Evolutionary conservation across 2,888 invertebrate genomes (phyloP).

Genomic region (Autographa pulchrina): DNA sequence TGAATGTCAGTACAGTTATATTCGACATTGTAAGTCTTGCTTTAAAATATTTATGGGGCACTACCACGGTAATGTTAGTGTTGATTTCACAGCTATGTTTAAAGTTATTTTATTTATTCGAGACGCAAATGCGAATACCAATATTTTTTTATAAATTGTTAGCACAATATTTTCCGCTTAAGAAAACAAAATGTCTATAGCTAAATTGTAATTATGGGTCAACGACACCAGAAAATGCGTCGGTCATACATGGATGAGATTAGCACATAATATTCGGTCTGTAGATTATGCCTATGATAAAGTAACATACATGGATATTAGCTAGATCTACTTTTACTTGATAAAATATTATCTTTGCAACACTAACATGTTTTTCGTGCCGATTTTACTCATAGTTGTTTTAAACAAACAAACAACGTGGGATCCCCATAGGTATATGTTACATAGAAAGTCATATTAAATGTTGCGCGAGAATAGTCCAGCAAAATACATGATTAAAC

Average conservation of each 20-base stretch:
- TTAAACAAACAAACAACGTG: background rate
- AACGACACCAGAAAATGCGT: constrained; percentile 3
- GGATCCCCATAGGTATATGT: background rate
- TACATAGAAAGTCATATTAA: background rate
- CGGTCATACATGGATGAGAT: constrained; percentile 9
- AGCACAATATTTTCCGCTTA: background rate
- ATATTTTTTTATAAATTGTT: background rate
- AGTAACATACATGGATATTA: background rate
- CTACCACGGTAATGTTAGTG: background rate
- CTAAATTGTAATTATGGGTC: constrained; percentile 7
- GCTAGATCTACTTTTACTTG: background rate
- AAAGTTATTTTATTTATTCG: background rate
- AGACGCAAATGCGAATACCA: background rate
- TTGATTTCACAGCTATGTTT: background rate
- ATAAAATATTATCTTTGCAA: background rate
- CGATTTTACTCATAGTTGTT: background rate
- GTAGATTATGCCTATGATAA: constrained; percentile 3
- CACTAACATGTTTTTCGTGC: background rate
- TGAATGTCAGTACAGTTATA: constrained; percentile 41
- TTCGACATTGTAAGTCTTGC: constrained; percentile 22
- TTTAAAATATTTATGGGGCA: constrained; percentile 6
- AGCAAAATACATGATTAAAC: constrained; percentile 32
- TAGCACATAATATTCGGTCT: constrained; percentile 3
- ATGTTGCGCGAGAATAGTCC: constrained; percentile 19
- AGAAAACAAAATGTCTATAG: constrained; percentile 12